Base-by-base conservation (phyloP, 2,113 vertebrate species). In the Rhabdomys dilectus region DNA sequence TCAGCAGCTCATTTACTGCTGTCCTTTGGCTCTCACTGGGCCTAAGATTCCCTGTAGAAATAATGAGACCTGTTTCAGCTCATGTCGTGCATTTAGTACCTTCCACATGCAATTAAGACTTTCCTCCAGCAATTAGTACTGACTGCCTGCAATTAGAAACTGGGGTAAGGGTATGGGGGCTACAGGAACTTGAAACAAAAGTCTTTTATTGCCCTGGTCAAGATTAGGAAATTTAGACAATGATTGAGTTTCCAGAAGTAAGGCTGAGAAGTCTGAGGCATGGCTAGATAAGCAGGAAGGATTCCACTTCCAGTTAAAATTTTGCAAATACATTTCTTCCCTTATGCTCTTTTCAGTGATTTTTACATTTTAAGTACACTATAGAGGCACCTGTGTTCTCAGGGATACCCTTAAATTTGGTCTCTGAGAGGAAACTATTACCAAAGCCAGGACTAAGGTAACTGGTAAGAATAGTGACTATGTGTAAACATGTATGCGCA, bases 61-160 rank as follows among this genome's bases (percentile, higher is more conserved):
- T 12, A 15, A 4, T 42, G 7, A 7, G n/a, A 42, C 24, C 3
- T 1, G 1, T 68, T 11, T 11, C 11, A 1, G 26, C 31, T 26
- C 10, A 11, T 11, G 10, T 3, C 19, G 21, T 39, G 22, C n/a
- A 39, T 9, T 39, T 26, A 7, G 22, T 1, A 26, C 36, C 21
- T 17, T 39, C 80, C 51, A 51, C 10, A 51, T 51, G 51, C 51
- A 51, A 1, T 51, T 11, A 51, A 51, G 51, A 51, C 10, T 51
- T 51, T 51, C 51, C 21, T 0, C 19, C 53, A 15, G 21, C 22
- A 26, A 26, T 39, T n/a, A 5, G 11, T 9, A 15, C n/a, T 3
- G 2, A 26, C 80, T n/a, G 1, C 6, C 56, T 17, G 22, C n/a
- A 42, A 9, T 39, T 26, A 12, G 6, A n/a, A 29, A 39, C 36